Evolutionary conservation across 2,888 invertebrate species (phyloP), one percentile per base, ranked within the genome.

Genomic region (Bimastos eiseni): DNA sequence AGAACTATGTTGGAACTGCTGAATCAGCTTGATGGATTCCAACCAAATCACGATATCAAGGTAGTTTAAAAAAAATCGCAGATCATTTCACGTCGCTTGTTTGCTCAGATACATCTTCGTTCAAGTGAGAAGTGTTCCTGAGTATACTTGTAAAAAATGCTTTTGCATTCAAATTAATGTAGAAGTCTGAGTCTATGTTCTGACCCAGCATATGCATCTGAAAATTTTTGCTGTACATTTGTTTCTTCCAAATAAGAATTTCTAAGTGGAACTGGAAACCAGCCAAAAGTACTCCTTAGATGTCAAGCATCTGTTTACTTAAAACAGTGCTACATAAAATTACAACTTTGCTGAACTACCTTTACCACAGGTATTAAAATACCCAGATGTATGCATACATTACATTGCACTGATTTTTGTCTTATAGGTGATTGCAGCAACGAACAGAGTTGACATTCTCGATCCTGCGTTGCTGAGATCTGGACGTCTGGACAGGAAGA

Each of bases 1-100:
- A 96, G 99, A 93, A 99, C 99, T 89, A 99, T 99, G 99, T 96
- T 99, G 95, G 99, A 99, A 94, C 96, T 99, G 33, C 96, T 99
- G 0, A 99, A 99, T 95, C 99, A 99, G 95, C 96, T 99, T 92
- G 99, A 99, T 95, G 99, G 99, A 0, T 99, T 99, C 95, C 98
- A 98, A 94, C 99, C 99, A 4, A 98, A 98, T 83, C 97, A 98
- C 90, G 98, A 99, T 95, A 99, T 99, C 93, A 99, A 99, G 96
- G 98, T 96, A 36, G 70, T n/a, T 49, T 49, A 2, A 11, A 70
- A 70, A n/a, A 8, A 13, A 70, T n/a, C n/a, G 4, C 4, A n/a
- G n/a, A 30, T n/a, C 70, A 70, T 70, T 70, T 30, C 70, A 70
- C 1, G n/a, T 70, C 24, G 5, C 49, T 49, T 24, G 24, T 49